These are phyloP conservation scores for Cheilosia variabilis DNA, from an alignment of 2,888 invertebrate species.

Conservation along the genomic window DNA sequence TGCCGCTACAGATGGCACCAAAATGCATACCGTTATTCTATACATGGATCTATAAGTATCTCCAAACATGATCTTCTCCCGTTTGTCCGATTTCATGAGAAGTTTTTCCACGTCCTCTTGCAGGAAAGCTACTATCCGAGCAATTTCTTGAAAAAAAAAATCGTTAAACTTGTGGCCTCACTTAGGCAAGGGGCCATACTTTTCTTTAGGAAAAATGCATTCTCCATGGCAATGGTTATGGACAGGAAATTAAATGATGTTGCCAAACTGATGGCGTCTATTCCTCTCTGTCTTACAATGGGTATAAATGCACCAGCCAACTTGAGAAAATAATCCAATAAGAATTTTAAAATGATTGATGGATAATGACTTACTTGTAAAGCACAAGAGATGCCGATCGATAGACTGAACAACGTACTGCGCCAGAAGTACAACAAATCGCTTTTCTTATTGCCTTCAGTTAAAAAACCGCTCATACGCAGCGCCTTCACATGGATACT, in stretches of 20 bases:
- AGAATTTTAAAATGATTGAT: background rate
- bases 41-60: constrained; percentile 76
- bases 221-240: constrained; percentile 78
- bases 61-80: constrained; percentile 76
- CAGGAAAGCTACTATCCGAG: constrained; percentile 75
- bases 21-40: constrained; percentile 76
- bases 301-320: background rate
- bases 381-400: constrained; percentile 77
- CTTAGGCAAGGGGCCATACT: constrained; percentile 74
- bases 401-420: constrained; percentile 78
- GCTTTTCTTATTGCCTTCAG: constrained; percentile 75
- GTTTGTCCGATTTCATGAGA: constrained; percentile 72
- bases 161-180: background rate
- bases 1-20: constrained; percentile 77
- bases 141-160: constrained; percentile 73
- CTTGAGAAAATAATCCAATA: background rate
- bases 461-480: constrained; percentile 77
- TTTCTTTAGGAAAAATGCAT: constrained; percentile 77
- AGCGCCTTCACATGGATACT: constrained; percentile 77
- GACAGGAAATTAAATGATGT: constrained; percentile 78
- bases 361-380: constrained; percentile 72
- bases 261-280: constrained; percentile 78
- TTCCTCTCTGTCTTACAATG: constrained; percentile 5
- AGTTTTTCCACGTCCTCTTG: constrained; percentile 77
- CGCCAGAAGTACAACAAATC: constrained; percentile 75